A percentile compares a stretch with the other conserved stretches of the same genome.
Conservation (phyloP, 2,888 invertebrate genomes). For the Deroplatys truncata region DNA sequence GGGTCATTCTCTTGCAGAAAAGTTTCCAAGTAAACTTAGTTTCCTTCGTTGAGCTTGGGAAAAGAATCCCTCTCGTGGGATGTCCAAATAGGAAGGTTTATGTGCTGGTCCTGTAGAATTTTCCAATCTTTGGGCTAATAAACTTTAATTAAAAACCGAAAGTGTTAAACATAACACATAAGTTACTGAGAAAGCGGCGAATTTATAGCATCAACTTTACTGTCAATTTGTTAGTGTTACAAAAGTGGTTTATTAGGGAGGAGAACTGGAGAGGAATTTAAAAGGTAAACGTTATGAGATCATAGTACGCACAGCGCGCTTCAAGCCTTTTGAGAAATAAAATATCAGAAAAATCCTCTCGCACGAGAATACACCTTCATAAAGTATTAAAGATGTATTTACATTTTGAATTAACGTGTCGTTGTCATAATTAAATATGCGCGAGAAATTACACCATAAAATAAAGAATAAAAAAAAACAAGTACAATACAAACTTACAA, state of each 20-base stretch:
- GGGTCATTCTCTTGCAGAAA: neutral
- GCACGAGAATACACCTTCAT: too few relatives aligned
- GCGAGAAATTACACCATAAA: too few relatives aligned
- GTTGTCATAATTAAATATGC: too few relatives aligned
- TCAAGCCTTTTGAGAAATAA: too few relatives aligned
- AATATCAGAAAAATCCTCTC: too few relatives aligned
- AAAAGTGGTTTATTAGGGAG: neutral
- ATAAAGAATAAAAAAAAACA: too few relatives aligned
- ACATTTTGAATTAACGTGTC: too few relatives aligned
- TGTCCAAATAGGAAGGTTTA: neutral
- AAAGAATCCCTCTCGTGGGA: neutral
- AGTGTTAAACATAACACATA: neutral
- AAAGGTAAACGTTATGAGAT: neutral
- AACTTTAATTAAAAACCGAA: neutral
- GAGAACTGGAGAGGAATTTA: neutral
- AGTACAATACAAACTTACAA: too few relatives aligned
- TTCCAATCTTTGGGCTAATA: neutral
- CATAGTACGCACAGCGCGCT: neutral
- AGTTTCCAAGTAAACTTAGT: neutral
- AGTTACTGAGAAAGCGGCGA: neutral
- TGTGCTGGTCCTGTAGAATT: neutral
- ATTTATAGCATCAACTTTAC: neutral
- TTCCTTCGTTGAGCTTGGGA: neutral
- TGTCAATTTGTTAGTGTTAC: neutral
- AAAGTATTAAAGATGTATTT: too few relatives aligned